Evolutionary conservation across 2,888 invertebrate species (phyloP).

Genomic region (Chloromyia formosa): DNA sequence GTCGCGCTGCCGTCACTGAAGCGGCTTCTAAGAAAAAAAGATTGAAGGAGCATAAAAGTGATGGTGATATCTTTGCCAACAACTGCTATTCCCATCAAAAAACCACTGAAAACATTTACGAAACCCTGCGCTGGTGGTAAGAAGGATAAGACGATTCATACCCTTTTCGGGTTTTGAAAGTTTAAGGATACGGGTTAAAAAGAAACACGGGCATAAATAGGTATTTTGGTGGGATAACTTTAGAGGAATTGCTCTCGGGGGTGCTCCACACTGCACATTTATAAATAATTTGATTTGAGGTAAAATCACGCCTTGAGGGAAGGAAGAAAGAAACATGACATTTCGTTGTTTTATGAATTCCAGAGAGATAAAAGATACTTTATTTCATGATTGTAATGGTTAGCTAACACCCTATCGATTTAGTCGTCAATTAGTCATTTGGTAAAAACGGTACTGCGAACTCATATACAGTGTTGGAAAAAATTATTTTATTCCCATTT

Average conservation of each 20-base stretch:
- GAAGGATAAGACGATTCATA: not conserved
- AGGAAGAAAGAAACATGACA: not conserved
- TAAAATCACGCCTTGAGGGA: not conserved
- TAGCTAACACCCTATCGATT: too few relatives aligned
- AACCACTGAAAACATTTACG: slow-evolving; percentile 3
- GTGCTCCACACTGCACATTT: not conserved
- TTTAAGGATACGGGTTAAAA: not conserved
- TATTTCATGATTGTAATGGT: too few relatives aligned
- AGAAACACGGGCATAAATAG: not conserved
- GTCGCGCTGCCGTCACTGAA: too few relatives aligned
- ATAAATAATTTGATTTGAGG: slow-evolving; percentile 29
- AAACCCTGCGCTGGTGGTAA: not conserved
- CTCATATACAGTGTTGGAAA: too few relatives aligned
- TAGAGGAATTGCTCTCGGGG: slow-evolving; percentile 4
- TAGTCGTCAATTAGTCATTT: too few relatives aligned
- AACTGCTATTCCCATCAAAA: not conserved
- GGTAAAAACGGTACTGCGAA: too few relatives aligned
- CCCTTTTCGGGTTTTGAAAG: not conserved
- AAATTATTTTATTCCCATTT: too few relatives aligned
- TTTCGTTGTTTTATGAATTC: not conserved
- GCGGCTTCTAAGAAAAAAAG: not conserved
- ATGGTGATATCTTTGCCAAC: slow-evolving; percentile 17
- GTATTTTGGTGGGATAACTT: slow-evolving; percentile 7
- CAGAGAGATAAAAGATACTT: too few relatives aligned
- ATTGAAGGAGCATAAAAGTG: slow-evolving; percentile 6